Evolutionary conservation across 2,113 vertebrate species (phyloP).

Genomic region (Lucifuga dentata): DNA sequence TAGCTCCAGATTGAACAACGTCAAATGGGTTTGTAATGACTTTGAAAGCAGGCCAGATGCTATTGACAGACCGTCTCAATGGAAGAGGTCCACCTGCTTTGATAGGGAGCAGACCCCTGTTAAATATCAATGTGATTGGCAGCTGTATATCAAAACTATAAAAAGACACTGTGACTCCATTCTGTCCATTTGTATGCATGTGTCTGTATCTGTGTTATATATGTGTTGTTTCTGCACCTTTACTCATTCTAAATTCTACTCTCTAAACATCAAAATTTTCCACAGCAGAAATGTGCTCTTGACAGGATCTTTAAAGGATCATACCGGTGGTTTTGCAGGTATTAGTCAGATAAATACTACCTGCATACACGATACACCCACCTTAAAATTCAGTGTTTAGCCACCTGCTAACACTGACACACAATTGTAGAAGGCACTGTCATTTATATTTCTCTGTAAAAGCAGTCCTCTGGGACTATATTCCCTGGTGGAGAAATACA

Average conservation of each 20-base stretch:
- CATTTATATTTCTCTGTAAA: too few species aligned
- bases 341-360: too few species aligned
- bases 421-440: too few species aligned
- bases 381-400: too few species aligned
- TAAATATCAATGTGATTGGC: conserved; percentile 25
- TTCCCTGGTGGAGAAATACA: too few species aligned
- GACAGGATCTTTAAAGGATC: too few species aligned
- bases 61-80: conserved; percentile 57
- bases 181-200: neutral
- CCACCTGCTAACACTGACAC: too few species aligned
- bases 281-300: neutral
- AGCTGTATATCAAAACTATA: conserved; percentile 39
- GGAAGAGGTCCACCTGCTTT: conserved; percentile 51
- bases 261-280: conserved; percentile 7
- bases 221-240: conserved; percentile 1
- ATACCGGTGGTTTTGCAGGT: too few species aligned
- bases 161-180: conserved; percentile 11
- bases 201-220: neutral
- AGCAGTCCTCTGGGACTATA: too few species aligned
- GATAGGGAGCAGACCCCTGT: conserved; percentile 20
- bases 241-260: neutral
- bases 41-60: conserved; percentile 63
- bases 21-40: conserved; percentile 68
- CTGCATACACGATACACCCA: too few species aligned
- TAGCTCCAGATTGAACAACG: conserved; percentile 60